Evolutionary conservation across 64 coral and sea anemone genomes (phyloP).

Genomic region (Montipora foliosa): DNA sequence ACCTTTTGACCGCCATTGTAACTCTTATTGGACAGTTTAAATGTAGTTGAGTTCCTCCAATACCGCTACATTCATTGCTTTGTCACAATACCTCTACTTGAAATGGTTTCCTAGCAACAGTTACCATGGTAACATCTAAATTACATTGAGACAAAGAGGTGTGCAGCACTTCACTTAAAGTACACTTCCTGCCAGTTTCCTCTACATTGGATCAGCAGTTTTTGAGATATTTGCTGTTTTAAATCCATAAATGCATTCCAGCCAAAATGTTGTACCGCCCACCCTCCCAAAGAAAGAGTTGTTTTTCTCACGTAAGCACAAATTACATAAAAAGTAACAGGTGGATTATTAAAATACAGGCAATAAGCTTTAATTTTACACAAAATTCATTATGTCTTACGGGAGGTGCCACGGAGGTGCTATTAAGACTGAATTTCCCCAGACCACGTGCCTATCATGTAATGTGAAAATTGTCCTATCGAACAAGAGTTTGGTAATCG

Average conservation of each 20-base stretch:
- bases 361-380: slow-evolving; percentile 66
- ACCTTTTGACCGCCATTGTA: too few species aligned
- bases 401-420: slow-evolving; percentile 59
- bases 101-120: not conserved
- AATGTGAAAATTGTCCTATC: too few species aligned
- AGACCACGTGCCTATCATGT: too few species aligned
- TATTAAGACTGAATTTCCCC: not conserved
- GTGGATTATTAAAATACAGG: slow-evolving; percentile 57
- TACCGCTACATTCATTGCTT: too few species aligned
- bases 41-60: too few species aligned
- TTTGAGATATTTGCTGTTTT: not conserved
- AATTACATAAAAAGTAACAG: slow-evolving; percentile 54
- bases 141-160: not conserved
- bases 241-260: not conserved
- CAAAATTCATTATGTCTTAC: slow-evolving; percentile 57
- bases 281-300: slow-evolving; percentile 21
- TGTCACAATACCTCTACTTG: not conserved
- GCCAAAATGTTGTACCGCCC: slow-evolving; percentile 12
- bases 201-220: not conserved
- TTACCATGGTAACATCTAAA: slow-evolving; percentile 24
- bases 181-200: not conserved
- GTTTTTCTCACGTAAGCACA: slow-evolving; percentile 44
- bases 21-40: too few species aligned
- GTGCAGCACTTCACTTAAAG: too few species aligned
- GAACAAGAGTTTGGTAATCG: too few species aligned